Base-by-base conservation (phyloP, 2,888 invertebrate species). In the Rhorus exstirpatorius region DNA sequence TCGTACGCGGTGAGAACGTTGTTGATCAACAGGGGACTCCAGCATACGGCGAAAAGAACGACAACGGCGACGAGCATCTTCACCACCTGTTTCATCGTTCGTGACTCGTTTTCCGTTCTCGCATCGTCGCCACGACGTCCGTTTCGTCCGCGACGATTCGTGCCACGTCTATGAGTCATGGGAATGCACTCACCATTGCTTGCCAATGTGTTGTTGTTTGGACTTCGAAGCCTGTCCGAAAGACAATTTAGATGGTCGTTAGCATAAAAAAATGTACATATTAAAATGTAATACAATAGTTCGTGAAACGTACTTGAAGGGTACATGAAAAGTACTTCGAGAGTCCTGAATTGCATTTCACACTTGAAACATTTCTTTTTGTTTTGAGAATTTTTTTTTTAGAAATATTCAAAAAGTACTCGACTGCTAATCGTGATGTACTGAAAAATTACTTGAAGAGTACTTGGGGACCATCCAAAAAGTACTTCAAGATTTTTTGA, bases 51-150 rank as follows among this genome's bases (percentile, higher is more conserved):
- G 91, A 96, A 96, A 38, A 96, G 93, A 0, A 95, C 93, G 49
- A 96, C 95, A 17, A 96, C 95, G 0, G 95, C 95, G 0, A 96
- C 95, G 85, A 96, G 92, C 96, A 96, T 96, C 91, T 95, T 96
- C 85, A 96, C 95, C n/a, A 96, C 96, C 90, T 93, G 93, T 82
- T 91, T 92, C 87, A 93, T 92, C 3, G 92, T 93, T 4, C 89
- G 88, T 12, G 92, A 91, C 85, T 93, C 92, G 35, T 89, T 89
- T 49, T 91, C 91, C 4, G 90, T 91, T 77, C 91, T 88, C 6
- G 87, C 86, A 67, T 91, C 87, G 41, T 88, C 89, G 19, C 87
- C 87, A 12, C 89, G 87, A 81, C 89, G 89, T 35, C 87, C 44
- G 24, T 88, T 88, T 19, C 90, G 88, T 14, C 90, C 90, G 31